Conservation (phyloP, 2,888 invertebrate genomes). For the Apodemia hepburni region DNA sequence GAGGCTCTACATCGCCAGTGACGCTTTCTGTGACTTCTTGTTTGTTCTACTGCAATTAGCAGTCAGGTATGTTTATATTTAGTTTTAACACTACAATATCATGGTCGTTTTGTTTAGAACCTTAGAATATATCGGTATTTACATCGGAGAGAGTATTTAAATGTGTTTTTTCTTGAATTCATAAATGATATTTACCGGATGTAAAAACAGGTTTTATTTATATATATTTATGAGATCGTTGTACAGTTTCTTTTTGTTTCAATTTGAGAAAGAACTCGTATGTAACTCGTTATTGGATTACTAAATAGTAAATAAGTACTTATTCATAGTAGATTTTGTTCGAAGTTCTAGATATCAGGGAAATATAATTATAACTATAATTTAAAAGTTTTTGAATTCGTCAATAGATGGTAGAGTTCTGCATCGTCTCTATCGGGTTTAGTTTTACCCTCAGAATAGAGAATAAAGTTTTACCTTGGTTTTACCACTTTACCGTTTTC, state of each 20-base stretch:
- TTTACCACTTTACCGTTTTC: no score
- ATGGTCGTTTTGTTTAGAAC: constrained; percentile 13
- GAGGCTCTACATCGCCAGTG: constrained; percentile 59
- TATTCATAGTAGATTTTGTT: no score
- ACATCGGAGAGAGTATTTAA: not conserved
- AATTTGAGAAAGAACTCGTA: no score
- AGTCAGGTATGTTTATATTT: constrained; percentile 48
- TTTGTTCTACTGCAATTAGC: constrained; percentile 50
- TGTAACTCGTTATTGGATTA: no score
- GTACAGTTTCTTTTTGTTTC: not conserved
- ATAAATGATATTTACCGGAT: not conserved
- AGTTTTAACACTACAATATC: constrained; percentile 11
- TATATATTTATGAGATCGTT: not conserved
- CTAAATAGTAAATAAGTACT: no score
- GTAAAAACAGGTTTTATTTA: not conserved
- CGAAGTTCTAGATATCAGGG: no score
- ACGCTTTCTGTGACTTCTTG: constrained; percentile 51
- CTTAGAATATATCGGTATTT: constrained; percentile 5
- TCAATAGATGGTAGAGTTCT: no score
- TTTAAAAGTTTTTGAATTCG: no score
- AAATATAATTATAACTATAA: no score
- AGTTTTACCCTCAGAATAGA: no score
- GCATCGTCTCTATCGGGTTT: no score
- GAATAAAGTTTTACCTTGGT: no score
- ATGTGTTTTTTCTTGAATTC: not conserved